Percentiles rank a stretch among this genome's conserved stretches.
Conservation (phyloP, 2,888 invertebrate genomes). For the Apotomis turbidana region DNA sequence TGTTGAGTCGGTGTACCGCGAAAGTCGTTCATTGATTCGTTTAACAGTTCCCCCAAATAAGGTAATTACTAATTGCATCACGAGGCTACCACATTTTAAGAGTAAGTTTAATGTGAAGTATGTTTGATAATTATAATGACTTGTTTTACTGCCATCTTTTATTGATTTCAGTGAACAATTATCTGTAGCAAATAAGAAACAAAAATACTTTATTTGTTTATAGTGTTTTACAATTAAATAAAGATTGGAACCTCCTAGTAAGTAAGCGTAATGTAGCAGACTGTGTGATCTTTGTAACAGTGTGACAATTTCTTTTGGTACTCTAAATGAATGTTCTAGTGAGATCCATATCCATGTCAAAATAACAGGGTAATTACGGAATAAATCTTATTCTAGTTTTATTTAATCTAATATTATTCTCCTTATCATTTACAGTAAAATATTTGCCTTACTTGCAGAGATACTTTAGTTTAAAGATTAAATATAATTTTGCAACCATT, state of each 20-base stretch:
- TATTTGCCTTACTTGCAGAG: not conserved
- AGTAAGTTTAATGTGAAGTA: not conserved
- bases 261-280: too few relatives aligned
- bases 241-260: too few relatives aligned
- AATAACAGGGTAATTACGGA: too few relatives aligned
- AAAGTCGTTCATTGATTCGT: conserved; percentile 70
- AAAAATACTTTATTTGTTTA: too few relatives aligned
- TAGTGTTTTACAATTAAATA: too few relatives aligned
- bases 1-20: conserved; percentile 41
- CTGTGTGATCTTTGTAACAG: too few relatives aligned
- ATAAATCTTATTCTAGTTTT: too few relatives aligned
- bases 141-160: conserved; percentile 15
- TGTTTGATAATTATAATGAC: conserved; percentile 1
- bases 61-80: conserved; percentile 72
- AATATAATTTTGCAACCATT: not conserved
- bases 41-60: conserved; percentile 61
- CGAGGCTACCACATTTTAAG: conserved; percentile 57
- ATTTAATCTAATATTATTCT: too few relatives aligned
- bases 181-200: too few relatives aligned
- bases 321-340: too few relatives aligned
- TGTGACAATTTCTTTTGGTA: too few relatives aligned
- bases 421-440: not conserved
- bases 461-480: not conserved
- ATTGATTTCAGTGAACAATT: not conserved
- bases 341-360: too few relatives aligned